Percentiles rank a stretch among this genome's conserved stretches.
phyloP scores from a whole-genome alignment of 1,140 invertebrate species.

The Diuraphis noxia region DNA sequence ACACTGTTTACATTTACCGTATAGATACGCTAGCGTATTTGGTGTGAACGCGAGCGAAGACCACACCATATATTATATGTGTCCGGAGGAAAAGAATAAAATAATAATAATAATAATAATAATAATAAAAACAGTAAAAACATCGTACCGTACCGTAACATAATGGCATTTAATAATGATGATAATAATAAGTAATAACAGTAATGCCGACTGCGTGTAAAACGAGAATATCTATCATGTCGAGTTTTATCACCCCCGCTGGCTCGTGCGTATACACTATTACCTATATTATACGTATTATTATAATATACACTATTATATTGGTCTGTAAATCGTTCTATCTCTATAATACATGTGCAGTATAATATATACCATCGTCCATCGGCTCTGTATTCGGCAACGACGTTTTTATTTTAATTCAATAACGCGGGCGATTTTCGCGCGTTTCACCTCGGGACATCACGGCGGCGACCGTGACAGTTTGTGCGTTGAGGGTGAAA shows the following conservation, averaged over 20 bases:
- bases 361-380: neutral
- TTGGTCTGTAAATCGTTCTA: neutral
- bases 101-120: neutral
- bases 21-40: no score
- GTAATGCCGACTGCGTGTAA: neutral
- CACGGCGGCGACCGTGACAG: conserved; percentile 8
- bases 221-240: conserved; percentile 12
- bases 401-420: neutral
- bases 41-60: neutral
- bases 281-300: neutral
- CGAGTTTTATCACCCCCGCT: conserved; percentile 19
- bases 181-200: conserved; percentile 2
- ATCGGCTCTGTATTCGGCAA: neutral
- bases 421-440: conserved; percentile 5
- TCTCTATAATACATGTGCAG: no score
- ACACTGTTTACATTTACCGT: neutral
- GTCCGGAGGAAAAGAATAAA: neutral
- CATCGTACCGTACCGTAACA: neutral
- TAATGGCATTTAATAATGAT: neutral
- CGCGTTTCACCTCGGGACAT: neutral
- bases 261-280: neutral
- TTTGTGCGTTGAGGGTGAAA: neutral
- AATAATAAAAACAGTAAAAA: no score
- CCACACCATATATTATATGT: no score
- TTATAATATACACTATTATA: neutral